A percentile compares a stretch with the other conserved stretches of the same genome.
These are phyloP conservation scores for Chalcis sispes DNA, from an alignment of 2,888 invertebrate species.

Conservation along the genomic window DNA sequence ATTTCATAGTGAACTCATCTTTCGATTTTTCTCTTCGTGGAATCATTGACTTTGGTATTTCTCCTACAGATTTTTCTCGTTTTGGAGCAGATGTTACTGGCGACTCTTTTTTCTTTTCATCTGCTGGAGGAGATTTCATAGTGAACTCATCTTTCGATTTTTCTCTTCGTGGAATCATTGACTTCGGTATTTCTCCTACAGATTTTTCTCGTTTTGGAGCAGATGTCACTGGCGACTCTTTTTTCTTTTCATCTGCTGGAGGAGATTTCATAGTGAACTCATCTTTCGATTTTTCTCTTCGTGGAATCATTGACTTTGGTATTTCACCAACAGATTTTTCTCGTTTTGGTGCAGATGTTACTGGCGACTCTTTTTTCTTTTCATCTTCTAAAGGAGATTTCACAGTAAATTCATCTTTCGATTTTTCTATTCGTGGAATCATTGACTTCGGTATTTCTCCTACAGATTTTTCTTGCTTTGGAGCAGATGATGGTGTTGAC, in stretches of 20 bases:
- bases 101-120: background rate
- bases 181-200: constrained; percentile 21
- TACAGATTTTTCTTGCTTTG: constrained; percentile 31
- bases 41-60: constrained; percentile 48
- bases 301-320: constrained; percentile 46
- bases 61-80: constrained; percentile 42
- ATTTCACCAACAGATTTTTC: constrained; percentile 45
- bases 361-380: background rate
- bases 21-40: constrained; percentile 45
- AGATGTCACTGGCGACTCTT: constrained; percentile 3
- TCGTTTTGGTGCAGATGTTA: background rate
- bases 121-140: constrained; percentile 11
- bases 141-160: constrained; percentile 38
- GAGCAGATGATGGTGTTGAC: background rate
- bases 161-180: constrained; percentile 31
- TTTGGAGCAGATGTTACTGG: constrained; percentile 21
- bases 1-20: constrained; percentile 42
- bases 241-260: background rate
- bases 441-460: constrained; percentile 37
- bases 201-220: constrained; percentile 36
- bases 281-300: constrained; percentile 44
- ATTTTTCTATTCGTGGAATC: constrained; percentile 37
- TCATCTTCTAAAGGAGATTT: constrained; percentile 5
- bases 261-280: constrained; percentile 36
- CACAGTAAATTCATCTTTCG: constrained; percentile 30